These are phyloP conservation scores for Lepisosteus oculatus DNA, from an alignment of 2,113 vertebrate species.

Conservation along the genomic window DNA sequence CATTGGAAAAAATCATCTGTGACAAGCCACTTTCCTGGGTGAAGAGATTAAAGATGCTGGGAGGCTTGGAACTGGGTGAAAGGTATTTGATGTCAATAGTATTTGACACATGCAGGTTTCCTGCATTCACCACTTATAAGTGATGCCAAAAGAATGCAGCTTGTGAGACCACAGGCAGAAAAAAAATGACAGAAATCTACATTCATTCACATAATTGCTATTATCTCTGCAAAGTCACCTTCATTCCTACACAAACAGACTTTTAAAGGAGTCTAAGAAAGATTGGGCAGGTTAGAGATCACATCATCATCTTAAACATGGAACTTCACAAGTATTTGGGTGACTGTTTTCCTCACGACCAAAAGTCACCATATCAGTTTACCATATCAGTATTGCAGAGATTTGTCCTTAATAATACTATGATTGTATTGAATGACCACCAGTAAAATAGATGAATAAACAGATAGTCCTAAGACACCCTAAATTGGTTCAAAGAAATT, in stretches of 20 bases:
- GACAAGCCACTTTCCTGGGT: slow-evolving; percentile 75
- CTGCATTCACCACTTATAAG: slow-evolving; percentile 66
- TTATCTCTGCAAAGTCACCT: slow-evolving; percentile 75
- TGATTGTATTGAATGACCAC: too few relatives aligned
- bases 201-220: slow-evolving; percentile 58
- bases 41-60: slow-evolving; percentile 49
- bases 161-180: slow-evolving; percentile 62
- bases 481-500: too few relatives aligned
- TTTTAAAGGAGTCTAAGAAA: neutral
- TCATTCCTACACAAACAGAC: slow-evolving; percentile 41
- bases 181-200: slow-evolving; percentile 50
- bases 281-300: neutral
- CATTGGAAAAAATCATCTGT: slow-evolving; percentile 70
- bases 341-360: too few relatives aligned
- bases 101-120: slow-evolving; percentile 66
- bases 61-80: slow-evolving; percentile 56
- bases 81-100: slow-evolving; percentile 69
- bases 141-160: slow-evolving; percentile 42
- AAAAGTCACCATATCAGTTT: too few relatives aligned
- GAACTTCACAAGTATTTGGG: too few relatives aligned
- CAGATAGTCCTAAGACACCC: too few relatives aligned
- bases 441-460: too few relatives aligned
- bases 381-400: too few relatives aligned
- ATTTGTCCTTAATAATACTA: too few relatives aligned
- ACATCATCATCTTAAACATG: neutral